A percentile compares a stretch with the other conserved stretches of the same genome.
Conservation (phyloP, 2,888 invertebrate genomes). For the Formica aserva region DNA sequence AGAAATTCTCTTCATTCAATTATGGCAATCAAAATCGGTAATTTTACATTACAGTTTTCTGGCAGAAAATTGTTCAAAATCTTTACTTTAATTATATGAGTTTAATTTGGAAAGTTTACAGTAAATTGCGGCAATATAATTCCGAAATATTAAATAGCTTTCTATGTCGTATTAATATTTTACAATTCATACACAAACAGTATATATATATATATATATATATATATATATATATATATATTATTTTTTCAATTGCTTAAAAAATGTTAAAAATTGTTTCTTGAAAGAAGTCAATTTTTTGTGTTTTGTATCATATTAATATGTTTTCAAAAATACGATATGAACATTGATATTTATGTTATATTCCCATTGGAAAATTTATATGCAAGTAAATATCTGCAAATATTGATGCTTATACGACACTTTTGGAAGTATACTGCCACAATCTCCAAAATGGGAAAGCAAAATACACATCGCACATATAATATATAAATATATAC, state of each 20-base stretch:
- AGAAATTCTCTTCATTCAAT: not conserved
- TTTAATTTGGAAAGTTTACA: not conserved
- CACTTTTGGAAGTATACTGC: not conserved
- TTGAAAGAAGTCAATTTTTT: not conserved
- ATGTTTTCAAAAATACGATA: not conserved
- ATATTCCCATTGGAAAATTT: not conserved
- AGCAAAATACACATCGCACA: not conserved
- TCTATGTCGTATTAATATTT: not conserved
- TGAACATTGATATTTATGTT: not conserved
- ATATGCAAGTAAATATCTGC: not conserved
- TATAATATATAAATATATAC: not conserved
- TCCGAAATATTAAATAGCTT: not conserved
- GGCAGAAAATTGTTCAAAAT: not conserved
- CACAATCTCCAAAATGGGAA: not conserved
- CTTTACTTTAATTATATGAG: not conserved
- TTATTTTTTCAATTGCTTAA: not conserved
- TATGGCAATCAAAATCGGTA: not conserved
- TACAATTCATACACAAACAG: not conserved
- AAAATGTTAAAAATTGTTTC: not conserved
- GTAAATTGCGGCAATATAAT: not conserved
- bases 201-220: too few relatives aligned
- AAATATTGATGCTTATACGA: not conserved
- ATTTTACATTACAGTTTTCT: not conserved
- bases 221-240: not conserved
- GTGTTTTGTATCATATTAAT: too few relatives aligned